These are phyloP conservation scores for Microdon myrmicae DNA, from an alignment of 2,888 invertebrate species.

Conservation along the genomic window DNA sequence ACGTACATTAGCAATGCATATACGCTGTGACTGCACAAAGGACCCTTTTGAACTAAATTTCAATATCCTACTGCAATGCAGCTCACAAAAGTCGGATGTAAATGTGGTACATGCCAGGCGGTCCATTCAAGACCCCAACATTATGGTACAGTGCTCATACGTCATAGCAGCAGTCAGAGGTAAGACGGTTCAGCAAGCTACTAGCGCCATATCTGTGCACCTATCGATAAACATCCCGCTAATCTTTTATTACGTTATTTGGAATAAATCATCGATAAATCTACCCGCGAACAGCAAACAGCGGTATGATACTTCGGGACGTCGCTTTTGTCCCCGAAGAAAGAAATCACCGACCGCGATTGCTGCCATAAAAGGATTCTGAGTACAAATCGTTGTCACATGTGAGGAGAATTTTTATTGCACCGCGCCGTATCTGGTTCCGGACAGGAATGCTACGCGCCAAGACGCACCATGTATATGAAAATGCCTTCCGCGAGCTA, in stretches of 20 bases:
- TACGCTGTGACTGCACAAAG: no score
- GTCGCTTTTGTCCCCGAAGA: slow-evolving; percentile 49
- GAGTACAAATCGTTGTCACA: slow-evolving; percentile 67
- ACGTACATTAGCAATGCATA: no score
- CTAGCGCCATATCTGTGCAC: slow-evolving; percentile 10
- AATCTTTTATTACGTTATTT: slow-evolving; percentile 52
- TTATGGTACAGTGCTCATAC: no score
- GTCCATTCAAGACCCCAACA: no score
- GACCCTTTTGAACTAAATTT: no score
- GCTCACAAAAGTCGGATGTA: no score
- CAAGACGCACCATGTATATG: no score
- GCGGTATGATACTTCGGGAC: no score
- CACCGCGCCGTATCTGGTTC: slow-evolving; percentile 27
- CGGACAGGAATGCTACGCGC: slow-evolving; percentile 6
- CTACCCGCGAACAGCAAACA: slow-evolving; percentile 28
- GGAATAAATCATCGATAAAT: slow-evolving; percentile 52
- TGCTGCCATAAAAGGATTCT: slow-evolving; percentile 63
- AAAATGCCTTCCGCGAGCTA: slow-evolving; percentile 31
- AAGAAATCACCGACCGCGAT: slow-evolving; percentile 53
- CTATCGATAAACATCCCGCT: slow-evolving; percentile 46
- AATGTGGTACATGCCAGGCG: no score
- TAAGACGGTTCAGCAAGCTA: no score
- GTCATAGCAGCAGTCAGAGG: no score
- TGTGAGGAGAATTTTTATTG: slow-evolving; percentile 66
- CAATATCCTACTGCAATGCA: no score